Conservation (phyloP, 2,888 invertebrate species). For the Leptinotarsa haldemani region DNA sequence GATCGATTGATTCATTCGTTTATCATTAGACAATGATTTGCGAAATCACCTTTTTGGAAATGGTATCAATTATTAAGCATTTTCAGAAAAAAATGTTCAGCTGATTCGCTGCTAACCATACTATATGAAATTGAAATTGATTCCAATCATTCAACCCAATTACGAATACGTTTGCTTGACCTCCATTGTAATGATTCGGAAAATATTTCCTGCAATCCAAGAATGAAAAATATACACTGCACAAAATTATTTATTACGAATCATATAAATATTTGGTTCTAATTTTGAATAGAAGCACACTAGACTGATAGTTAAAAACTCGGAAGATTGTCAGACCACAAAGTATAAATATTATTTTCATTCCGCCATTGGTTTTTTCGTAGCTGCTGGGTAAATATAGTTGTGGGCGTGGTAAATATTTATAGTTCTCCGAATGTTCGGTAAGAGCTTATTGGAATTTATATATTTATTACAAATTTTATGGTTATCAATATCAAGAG, state of each 20-base stretch:
- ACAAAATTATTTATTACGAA: conserved; percentile 2
- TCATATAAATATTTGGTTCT: neutral
- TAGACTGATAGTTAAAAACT: neutral
- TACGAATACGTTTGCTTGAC: too few species aligned
- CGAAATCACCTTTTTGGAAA: too few species aligned
- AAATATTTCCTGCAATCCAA: neutral
- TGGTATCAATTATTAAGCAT: too few species aligned
- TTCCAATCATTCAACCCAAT: too few species aligned
- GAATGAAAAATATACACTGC: neutral
- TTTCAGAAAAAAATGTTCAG: too few species aligned
- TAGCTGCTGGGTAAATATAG: neutral
- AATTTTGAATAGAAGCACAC: neutral
- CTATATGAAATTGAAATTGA: too few species aligned
- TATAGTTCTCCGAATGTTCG: conserved; percentile 9
- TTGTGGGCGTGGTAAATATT: conserved; percentile 14
- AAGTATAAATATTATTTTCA: conserved; percentile 16
- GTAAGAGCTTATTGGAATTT: neutral
- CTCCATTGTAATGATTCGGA: too few species aligned
- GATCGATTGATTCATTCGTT: too few species aligned
- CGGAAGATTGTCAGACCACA: neutral
- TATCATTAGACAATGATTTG: too few species aligned
- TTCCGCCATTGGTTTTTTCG: conserved; percentile 1
- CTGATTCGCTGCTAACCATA: too few species aligned
- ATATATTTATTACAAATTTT: conserved; percentile 1
- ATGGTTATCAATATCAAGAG: neutral